A percentile compares a stretch with the other conserved stretches of the same genome.
phyloP scores from a whole-genome alignment of 2,797 vertebrate genomes.

The Protosalanx chinensis region DNA sequence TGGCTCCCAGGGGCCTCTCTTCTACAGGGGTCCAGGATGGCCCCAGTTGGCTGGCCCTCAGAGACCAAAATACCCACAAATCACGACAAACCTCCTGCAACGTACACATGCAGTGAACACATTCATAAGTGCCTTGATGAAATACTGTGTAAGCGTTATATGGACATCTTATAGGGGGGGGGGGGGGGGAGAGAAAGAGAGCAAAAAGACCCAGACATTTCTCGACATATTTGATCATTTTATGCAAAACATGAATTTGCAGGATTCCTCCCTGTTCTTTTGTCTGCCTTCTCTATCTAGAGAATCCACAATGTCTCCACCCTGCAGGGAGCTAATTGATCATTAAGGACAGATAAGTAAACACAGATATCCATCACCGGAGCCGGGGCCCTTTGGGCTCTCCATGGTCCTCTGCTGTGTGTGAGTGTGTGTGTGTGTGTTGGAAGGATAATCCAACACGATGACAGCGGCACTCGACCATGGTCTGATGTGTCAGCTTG shows the following conservation, averaged over 20 bases:
- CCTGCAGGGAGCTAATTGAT: constrained; percentile 66
- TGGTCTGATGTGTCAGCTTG: constrained; percentile 63
- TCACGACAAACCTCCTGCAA: constrained; percentile 15
- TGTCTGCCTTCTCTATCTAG: not conserved
- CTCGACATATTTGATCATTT: not conserved
- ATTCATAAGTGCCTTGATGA: not conserved
- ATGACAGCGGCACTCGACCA: constrained; percentile 41
- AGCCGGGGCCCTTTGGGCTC: constrained; percentile 52
- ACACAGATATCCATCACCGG: constrained; percentile 63
- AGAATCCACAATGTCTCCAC: constrained; percentile 16
- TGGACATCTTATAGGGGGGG: not conserved
- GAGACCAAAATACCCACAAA: constrained; percentile 21
- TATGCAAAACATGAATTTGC: not conserved
- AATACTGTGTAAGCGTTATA: not conserved
- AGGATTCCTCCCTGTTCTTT: not conserved
- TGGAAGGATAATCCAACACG: constrained; percentile 58
- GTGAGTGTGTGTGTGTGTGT: not conserved
- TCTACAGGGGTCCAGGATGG: constrained; percentile 28
- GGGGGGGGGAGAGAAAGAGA: not conserved
- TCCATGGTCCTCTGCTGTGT: constrained; percentile 17
- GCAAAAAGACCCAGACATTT: not conserved
- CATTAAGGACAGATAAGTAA: constrained; percentile 70
- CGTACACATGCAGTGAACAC: too few relatives aligned
- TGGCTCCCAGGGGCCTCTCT: constrained; percentile 45
- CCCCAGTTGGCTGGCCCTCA: constrained; percentile 33